Base-by-base conservation (phyloP, 2,888 invertebrate genomes). In the Xestia ashworthii region DNA sequence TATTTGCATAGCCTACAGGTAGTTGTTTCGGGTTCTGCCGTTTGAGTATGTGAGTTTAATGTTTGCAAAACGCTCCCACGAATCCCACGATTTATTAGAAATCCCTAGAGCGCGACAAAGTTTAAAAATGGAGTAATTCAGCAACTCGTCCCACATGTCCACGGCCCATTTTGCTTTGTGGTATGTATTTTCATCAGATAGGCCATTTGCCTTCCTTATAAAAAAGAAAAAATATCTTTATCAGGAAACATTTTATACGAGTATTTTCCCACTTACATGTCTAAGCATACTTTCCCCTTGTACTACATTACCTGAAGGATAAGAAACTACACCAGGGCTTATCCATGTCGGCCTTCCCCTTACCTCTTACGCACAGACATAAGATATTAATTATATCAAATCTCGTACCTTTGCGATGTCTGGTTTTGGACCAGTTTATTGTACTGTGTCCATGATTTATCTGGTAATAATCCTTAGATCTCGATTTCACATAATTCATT, bases 361-460 rank as follows among this genome's bases (percentile, higher is more conserved):
- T 53, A 48, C 65, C 80, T 75, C 78, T 25, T 50, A 67, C 53
- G 67, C 50, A 72, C 67, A 25, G 19, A 9, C 38, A 41, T 5
- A n/a, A 9, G 25, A 44, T 11, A 14, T 74, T 32, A 5, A 69
- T 74, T 38, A 8, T 16, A 32, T 25, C 58, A 12, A 70, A 25
- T 48, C 16, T 48, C 19, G 0, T 3, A 58, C 6, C 12, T 8
- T 1, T 32, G 44, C 1, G 68, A 19, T 8, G 1, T 32, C 38
- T 1, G 80, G 50, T 41, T 66, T 46, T 19, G 32, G 16, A 58
- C 19, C 48, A 32, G 46, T 65, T 74, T 0, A 16, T 69, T 66
- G 60, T 67, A 62, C 8, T 58, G 60, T 70, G 75, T n/a, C 80
- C 80, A 80, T 71, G 75, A 48, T 48, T 75, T 58, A 16, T 53